These are phyloP conservation scores for Calycopis cecrops DNA, from an alignment of 1,140 invertebrate species.

Conservation along the genomic window DNA sequence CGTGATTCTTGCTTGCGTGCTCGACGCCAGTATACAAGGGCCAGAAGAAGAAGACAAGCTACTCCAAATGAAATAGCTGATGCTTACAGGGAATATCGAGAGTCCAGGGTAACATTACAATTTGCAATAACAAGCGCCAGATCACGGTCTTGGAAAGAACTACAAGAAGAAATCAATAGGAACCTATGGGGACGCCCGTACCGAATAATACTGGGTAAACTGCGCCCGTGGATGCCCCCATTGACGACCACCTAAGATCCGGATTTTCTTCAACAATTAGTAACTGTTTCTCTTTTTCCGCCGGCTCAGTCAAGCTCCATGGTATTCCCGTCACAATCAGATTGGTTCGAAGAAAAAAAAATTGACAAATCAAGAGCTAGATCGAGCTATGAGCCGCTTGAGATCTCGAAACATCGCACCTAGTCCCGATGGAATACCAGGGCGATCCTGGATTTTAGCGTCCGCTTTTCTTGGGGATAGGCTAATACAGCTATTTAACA, in stretches of 20 bases:
- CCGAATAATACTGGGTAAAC: constrained; percentile 26
- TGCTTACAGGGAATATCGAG: constrained; percentile 17
- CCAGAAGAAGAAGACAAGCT: constrained; percentile 11
- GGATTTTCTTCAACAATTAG: constrained; percentile 11
- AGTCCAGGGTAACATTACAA: constrained; percentile 19
- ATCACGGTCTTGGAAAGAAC: constrained; percentile 18
- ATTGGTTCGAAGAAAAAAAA: background rate
- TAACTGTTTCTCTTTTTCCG: constrained; percentile 30
- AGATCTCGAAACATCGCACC: background rate
- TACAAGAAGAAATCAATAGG: constrained; percentile 27
- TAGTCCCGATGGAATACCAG: constrained; percentile 4
- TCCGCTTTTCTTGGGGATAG: background rate
- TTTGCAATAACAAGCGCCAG: constrained; percentile 21
- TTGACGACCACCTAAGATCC: constrained; percentile 26
- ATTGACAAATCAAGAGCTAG: background rate
- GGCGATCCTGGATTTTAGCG: background rate
- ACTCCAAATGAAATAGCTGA: constrained; percentile 5
- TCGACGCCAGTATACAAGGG: constrained; percentile 21
- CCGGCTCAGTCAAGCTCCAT: background rate
- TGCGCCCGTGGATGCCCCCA: constrained; percentile 22
- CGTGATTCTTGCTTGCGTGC: constrained; percentile 27
- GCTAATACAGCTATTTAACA: constrained; percentile 8
- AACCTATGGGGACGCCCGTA: constrained; percentile 45
- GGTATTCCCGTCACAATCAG: background rate
- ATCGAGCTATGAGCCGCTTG: background rate